phyloP scores from a whole-genome alignment of 2,797 vertebrate species.

The Halcyon smyrnensis region DNA sequence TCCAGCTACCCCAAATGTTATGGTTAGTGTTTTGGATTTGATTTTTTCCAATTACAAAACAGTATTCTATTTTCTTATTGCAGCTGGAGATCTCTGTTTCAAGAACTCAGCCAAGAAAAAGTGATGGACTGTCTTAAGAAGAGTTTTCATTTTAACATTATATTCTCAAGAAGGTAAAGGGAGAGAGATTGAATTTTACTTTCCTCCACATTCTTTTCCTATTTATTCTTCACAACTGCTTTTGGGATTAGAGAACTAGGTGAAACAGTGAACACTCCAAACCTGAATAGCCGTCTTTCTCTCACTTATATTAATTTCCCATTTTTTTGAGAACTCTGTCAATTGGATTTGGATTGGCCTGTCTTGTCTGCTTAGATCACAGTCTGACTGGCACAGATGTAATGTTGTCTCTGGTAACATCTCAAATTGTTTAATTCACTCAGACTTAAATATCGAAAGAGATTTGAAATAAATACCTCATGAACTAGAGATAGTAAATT shows the following conservation, averaged over 20 bases:
- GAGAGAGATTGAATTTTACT: not conserved
- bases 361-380: conserved; percentile 8
- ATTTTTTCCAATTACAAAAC: not conserved
- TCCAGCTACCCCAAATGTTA: not conserved
- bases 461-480: not conserved
- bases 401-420: not conserved
- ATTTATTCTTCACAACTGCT: not conserved
- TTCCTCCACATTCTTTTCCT: not conserved
- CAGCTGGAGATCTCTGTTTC: not conserved
- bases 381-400: not conserved
- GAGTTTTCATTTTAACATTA: not conserved
- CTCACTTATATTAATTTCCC: not conserved
- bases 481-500: not conserved
- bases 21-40: not conserved
- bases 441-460: conserved; percentile 25
- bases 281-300: not conserved
- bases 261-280: not conserved
- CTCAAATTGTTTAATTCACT: conserved; percentile 1
- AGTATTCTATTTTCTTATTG: not conserved
- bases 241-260: not conserved
- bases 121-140: not conserved
- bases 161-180: not conserved
- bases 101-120: not conserved
- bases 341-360: not conserved
- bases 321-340: conserved; percentile 1